Evolutionary conservation across 2,888 invertebrate genomes (phyloP), one percentile per base, ranked within the genome.

Genomic region (Drosophila neotestacea): DNA sequence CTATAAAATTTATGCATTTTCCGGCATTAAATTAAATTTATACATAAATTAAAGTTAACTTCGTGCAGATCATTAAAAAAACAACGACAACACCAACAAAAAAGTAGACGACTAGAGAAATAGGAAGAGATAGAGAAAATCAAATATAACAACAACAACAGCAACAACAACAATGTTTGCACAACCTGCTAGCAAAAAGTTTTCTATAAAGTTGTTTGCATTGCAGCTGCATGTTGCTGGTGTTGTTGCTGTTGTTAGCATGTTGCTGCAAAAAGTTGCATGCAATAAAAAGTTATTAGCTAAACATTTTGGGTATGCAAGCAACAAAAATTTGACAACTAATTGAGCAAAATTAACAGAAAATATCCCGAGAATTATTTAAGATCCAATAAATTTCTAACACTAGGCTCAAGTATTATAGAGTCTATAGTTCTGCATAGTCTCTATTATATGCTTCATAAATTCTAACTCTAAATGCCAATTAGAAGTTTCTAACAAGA

Each of bases 21-120:
- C 89, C 90, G 85, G 86, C 87, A 82, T 85, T 86, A 85, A 84
- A 88, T 84, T 80, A 81, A 84, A 82, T 81, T 84, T 88, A 80
- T 90, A 82, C 90, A 90, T 89, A 89, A 88, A 88, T 88, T 88
- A 86, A 88, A 86, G 88, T 76, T 79, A 64, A 79, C 89, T 84
- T 88, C 87, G 90, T 88, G 84, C 89, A 78, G 86, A 81, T 89
- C 84, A 90, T 89, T 89, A 88, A 76, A 76, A 77, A 46, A 67
- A 36, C 32, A 55, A 54, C 73, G 61, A 42, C 41, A 42, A 30
- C 30, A 30, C 4, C 30, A 30, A 6, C 32, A 32, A 32, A 9
- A 32, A 32, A 6, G 9, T 32, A 32, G 10, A 27, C 11, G 42
- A 38, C 46, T 62, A 22, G n/a, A 42, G 32, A 56, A 38, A 39